phyloP scores from a whole-genome alignment of 1,140 invertebrate species.

The Zaprionus ornatus region DNA sequence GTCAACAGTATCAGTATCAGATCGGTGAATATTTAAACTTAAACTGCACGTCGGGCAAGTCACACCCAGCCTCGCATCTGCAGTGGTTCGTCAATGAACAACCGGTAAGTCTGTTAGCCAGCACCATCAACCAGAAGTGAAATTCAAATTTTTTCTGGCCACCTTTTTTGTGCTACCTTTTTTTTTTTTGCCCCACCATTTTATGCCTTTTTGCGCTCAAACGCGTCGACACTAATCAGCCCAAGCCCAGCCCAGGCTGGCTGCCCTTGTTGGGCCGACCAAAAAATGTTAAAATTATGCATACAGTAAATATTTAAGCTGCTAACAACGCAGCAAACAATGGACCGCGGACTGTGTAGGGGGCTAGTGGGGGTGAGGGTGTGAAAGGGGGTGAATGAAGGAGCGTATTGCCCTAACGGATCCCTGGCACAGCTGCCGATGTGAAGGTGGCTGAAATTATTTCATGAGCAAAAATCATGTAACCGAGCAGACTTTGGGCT shows the following conservation, averaged over 20 bases:
- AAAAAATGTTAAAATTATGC: conserved; percentile 73
- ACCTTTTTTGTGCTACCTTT: conserved; percentile 24
- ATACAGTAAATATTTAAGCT: conserved; percentile 80
- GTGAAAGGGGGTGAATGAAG: background rate
- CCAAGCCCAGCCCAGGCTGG: background rate
- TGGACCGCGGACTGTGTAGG: conserved; percentile 6
- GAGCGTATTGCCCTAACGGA: conserved; percentile 1
- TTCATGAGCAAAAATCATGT: conserved; percentile 80
- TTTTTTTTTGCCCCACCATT: conserved; percentile 27
- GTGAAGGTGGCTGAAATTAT: conserved; percentile 64
- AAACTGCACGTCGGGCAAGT: conserved; percentile 93
- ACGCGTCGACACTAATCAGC: conserved; percentile 57
- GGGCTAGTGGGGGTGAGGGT: background rate
- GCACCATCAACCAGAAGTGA: conserved; percentile 10
- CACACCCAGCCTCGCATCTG: conserved; percentile 90
- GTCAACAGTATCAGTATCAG: conserved; percentile 90
- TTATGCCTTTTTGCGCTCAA: conserved; percentile 30
- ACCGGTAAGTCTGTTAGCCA: conserved; percentile 86
- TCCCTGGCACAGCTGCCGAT: conserved; percentile 46
- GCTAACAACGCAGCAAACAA: conserved; percentile 71
- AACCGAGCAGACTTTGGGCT: conserved; percentile 44
- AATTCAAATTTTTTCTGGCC: conserved; percentile 16
- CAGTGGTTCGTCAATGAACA: conserved; percentile 93
- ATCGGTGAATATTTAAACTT: conserved; percentile 91
- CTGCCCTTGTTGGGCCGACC: conserved; percentile 11